Evolutionary conservation across 2,797 vertebrate genomes (phyloP).

Genomic region (Graptemys geographica): DNA sequence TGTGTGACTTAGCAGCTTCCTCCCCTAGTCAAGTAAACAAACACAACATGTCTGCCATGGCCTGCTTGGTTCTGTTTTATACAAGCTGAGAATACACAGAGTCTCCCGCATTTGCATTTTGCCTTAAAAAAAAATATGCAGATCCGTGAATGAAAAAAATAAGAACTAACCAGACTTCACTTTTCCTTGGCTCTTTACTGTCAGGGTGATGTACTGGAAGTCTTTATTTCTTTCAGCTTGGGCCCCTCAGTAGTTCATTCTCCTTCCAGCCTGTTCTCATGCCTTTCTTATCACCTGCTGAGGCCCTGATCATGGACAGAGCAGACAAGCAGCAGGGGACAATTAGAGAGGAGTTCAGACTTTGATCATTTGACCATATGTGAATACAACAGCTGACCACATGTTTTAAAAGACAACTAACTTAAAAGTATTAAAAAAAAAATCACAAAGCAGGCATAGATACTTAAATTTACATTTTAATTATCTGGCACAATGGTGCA

Average conservation of each 20-base stretch:
- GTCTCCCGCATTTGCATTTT: slow-evolving; percentile 72
- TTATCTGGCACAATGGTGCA: slow-evolving; percentile 83
- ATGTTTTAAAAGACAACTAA: slow-evolving; percentile 99
- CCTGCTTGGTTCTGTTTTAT: slow-evolving; percentile 77
- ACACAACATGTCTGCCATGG: slow-evolving; percentile 73
- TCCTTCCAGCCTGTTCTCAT: slow-evolving; percentile 97
- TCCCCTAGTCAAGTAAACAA: slow-evolving; percentile 85
- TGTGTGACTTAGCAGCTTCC: slow-evolving; percentile 94
- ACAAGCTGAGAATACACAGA: slow-evolving; percentile 60
- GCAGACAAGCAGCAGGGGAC: slow-evolving; percentile 98
- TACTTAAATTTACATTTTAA: slow-evolving; percentile 91
- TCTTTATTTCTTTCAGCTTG: slow-evolving; percentile 99
- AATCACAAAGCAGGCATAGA: slow-evolving; percentile 86
- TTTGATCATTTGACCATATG: slow-evolving; percentile 99
- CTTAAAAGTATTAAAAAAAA: slow-evolving; percentile 85
- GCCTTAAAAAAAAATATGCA: slow-evolving; percentile 73
- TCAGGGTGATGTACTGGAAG: slow-evolving; percentile 99
- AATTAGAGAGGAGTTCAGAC: slow-evolving; percentile 98
- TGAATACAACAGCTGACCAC: slow-evolving; percentile 99
- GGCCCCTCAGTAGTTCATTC: slow-evolving; percentile 97
- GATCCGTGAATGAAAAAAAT: slow-evolving; percentile 82
- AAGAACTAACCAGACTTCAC: slow-evolving; percentile 92
- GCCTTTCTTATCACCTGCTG: slow-evolving; percentile 99
- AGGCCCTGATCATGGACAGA: slow-evolving; percentile 98
- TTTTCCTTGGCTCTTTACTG: slow-evolving; percentile 96